Evolutionary conservation across 2,888 invertebrate genomes (phyloP), one percentile per base, ranked within the genome.

Genomic region (Corbicula japonica): DNA sequence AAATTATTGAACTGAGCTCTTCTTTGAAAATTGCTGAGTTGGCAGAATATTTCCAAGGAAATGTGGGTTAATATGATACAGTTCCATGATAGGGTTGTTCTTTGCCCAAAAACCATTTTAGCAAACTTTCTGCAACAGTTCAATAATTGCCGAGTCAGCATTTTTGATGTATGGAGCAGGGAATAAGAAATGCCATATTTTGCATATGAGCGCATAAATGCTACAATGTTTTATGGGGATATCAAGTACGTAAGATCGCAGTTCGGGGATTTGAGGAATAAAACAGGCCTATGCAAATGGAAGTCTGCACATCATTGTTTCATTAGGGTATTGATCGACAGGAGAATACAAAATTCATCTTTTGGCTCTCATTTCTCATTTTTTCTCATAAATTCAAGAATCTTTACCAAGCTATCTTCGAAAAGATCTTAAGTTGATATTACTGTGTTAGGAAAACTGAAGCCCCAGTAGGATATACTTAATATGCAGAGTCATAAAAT

Each of bases 111-210:
- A 12, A 38, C 15, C 8, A 12, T 12, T 38, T 12, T 38, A 38
- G 41, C 12, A 5, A 26, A 15, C 52, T 38, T 63, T 63, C 69
- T 35, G 50, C 56, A 70, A 69, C 62, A 69, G 69, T 70, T 69
- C 69, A 70, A 76, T 75, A 75, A 41, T 56, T 74, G 78, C 65
- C 48, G 65, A 78, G 65, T 78, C 78, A 78, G 78, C 78, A 60
- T 28, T 63, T 70, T 70, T 78, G 54, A 48, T 69, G 56, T 62
- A 38, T 62, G 76, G 70, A 63, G 54, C 63, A 63, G 68, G 76
- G 70, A 63, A 54, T 69, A 63, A 62, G 63, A 76, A 76, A 58
- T 63, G 52, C 66, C 35, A 58, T 73, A 65, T 73, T 73, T 73
- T 73, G 65, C 73, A 73, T 73, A 73, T 65, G 73, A 73, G 65